A percentile compares a stretch with the other conserved stretches of the same genome.
Conservation (phyloP, 1,140 invertebrate species). For the Zaprionus camerounensis region DNA sequence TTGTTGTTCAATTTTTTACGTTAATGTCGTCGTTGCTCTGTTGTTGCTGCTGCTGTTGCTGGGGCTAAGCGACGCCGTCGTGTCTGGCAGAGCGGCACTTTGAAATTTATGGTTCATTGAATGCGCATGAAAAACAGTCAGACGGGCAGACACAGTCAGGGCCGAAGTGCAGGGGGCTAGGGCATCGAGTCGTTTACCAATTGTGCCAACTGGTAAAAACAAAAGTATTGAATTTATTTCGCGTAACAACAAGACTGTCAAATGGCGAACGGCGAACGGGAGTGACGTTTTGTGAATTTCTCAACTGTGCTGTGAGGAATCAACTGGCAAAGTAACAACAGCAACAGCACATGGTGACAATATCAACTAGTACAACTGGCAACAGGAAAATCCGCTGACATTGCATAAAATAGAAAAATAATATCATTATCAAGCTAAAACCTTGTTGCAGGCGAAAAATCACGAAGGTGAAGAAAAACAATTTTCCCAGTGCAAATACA, state of each 20-base stretch:
- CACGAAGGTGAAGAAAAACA: conserved; percentile 54
- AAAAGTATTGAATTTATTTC: conserved; percentile 72
- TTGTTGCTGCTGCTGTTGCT: conserved; percentile 24
- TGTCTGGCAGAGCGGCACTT: conserved; percentile 72
- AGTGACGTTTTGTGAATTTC: conserved; percentile 54
- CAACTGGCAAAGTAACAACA: conserved; percentile 43
- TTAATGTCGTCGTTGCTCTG: conserved; percentile 12
- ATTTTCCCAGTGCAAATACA: conserved; percentile 40
- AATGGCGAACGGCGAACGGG: conserved; percentile 22
- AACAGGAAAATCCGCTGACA: conserved; percentile 28
- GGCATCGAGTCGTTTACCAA: conserved; percentile 32
- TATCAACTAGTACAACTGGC: no score
- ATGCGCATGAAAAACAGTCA: conserved; percentile 77
- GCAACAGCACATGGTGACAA: conserved; percentile 16
- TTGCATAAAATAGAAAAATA: conserved; percentile 58
- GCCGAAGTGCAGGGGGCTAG: background rate
- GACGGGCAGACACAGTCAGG: conserved; percentile 32
- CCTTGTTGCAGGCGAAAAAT: conserved; percentile 48
- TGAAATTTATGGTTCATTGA: conserved; percentile 83
- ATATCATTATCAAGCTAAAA: conserved; percentile 43
- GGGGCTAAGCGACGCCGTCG: conserved; percentile 59
- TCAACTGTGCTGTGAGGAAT: conserved; percentile 48
- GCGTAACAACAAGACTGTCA: conserved; percentile 30
- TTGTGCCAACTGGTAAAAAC: conserved; percentile 59
- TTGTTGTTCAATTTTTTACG: conserved; percentile 16